Evolutionary conservation across 2,113 vertebrate genomes (phyloP).

Genomic region (Odontophorus gujanensis): DNA sequence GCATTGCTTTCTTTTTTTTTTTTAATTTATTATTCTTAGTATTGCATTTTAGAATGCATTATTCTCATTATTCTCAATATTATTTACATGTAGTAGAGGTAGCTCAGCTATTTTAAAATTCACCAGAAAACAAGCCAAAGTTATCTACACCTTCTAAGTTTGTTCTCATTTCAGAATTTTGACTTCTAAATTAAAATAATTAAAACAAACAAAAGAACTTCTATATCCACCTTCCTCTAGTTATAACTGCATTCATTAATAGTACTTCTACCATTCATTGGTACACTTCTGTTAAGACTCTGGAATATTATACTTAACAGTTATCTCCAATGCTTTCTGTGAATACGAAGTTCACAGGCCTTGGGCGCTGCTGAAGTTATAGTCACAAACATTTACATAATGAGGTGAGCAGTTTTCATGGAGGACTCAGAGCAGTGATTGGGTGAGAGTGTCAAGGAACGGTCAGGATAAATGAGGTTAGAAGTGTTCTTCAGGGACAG

Average conservation of each 20-base stretch:
- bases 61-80: not conserved
- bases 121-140: not conserved
- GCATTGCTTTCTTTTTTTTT: not conserved
- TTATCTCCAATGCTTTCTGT: not conserved
- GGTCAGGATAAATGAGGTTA: rapidly evolving
- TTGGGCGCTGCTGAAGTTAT: not conserved
- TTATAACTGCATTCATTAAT: not conserved
- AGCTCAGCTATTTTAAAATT: not conserved
- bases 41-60: not conserved
- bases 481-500: rapidly evolving
- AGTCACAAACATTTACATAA: not conserved
- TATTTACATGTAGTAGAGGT: not conserved
- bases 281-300: not conserved
- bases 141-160: not conserved
- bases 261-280: not conserved
- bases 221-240: not conserved
- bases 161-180: not conserved
- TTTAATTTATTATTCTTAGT: not conserved
- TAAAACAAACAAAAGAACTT: not conserved
- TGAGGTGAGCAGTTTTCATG: not conserved
- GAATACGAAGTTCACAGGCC: not conserved
- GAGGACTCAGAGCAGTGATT: not conserved
- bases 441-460: rapidly evolving
- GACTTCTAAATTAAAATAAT: not conserved
- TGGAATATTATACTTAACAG: not conserved